phyloP scores from a whole-genome alignment of 2,888 invertebrate genomes.

The Chrysina gloriosa region DNA sequence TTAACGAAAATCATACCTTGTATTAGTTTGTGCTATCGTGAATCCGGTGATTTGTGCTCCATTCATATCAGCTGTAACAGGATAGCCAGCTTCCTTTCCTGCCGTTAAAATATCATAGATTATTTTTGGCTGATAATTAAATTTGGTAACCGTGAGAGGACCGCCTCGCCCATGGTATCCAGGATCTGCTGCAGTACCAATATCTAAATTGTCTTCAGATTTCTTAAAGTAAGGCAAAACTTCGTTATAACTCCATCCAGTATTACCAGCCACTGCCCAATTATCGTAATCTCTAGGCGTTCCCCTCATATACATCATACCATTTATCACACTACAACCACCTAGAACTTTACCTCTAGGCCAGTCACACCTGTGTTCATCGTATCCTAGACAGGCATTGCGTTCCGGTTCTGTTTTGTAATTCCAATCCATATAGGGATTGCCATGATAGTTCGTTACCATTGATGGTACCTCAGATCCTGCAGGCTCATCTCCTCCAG shows the following conservation, averaged over 20 bases:
- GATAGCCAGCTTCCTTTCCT: conserved; percentile 72
- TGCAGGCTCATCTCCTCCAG: conserved; percentile 78
- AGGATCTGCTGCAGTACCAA: conserved; percentile 69
- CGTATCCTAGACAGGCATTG: conserved; percentile 70
- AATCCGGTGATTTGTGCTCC: conserved; percentile 74
- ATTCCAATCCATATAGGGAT: conserved; percentile 75
- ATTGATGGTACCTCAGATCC: conserved; percentile 73
- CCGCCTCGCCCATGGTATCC: conserved; percentile 73
- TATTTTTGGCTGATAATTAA: conserved; percentile 73
- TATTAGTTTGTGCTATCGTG: conserved; percentile 73
- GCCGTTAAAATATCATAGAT: conserved; percentile 73
- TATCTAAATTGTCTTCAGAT: conserved; percentile 76
- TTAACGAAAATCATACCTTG: no score
- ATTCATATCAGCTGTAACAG: conserved; percentile 73
- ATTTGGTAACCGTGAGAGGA: conserved; percentile 70
- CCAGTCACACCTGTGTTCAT: conserved; percentile 72
- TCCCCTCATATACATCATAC: conserved; percentile 88
- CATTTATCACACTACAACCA: conserved; percentile 79
- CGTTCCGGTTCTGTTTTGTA: conserved; percentile 75
- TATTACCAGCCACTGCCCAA: conserved; percentile 78
- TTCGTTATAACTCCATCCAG: conserved; percentile 83
- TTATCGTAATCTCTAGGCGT: conserved; percentile 79
- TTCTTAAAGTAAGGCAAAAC: conserved; percentile 79
- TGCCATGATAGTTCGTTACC: conserved; percentile 73
- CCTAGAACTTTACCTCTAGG: conserved; percentile 78